phyloP scores from a whole-genome alignment of 2,888 invertebrate species.

The Oligia fasciuncula region DNA sequence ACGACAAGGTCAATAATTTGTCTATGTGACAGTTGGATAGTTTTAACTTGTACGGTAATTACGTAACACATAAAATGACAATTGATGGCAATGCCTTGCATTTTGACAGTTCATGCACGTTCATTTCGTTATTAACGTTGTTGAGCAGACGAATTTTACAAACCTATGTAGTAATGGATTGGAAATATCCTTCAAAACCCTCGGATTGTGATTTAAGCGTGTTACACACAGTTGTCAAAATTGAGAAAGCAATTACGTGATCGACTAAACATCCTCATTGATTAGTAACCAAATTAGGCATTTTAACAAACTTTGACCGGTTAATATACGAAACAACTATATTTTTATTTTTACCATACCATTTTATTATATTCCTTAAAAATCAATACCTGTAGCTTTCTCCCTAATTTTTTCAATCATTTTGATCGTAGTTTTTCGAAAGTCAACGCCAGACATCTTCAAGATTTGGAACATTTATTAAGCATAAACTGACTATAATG shows the following conservation, averaged over 20 bases:
- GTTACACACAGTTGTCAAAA: background rate
- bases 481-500: background rate
- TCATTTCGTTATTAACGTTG: no score
- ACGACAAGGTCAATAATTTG: background rate
- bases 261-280: background rate
- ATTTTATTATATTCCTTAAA: slow-evolving; percentile 22
- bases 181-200: background rate
- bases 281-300: background rate
- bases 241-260: background rate
- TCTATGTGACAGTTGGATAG: background rate
- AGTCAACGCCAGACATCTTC: background rate
- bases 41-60: background rate
- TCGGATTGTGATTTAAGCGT: background rate
- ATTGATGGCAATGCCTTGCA: no score
- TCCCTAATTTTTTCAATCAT: background rate
- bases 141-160: no score
- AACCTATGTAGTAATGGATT: no score
- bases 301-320: background rate
- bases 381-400: slow-evolving; percentile 45
- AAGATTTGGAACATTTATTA: background rate
- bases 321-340: slow-evolving; percentile 13
- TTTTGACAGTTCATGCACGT: no score
- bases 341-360: background rate
- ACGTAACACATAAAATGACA: no score
- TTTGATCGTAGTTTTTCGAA: slow-evolving; percentile 6